Percentiles rank a stretch among this genome's conserved stretches.
phyloP scores from a whole-genome alignment of 1,140 invertebrate genomes.

The Sogatella furcifera region DNA sequence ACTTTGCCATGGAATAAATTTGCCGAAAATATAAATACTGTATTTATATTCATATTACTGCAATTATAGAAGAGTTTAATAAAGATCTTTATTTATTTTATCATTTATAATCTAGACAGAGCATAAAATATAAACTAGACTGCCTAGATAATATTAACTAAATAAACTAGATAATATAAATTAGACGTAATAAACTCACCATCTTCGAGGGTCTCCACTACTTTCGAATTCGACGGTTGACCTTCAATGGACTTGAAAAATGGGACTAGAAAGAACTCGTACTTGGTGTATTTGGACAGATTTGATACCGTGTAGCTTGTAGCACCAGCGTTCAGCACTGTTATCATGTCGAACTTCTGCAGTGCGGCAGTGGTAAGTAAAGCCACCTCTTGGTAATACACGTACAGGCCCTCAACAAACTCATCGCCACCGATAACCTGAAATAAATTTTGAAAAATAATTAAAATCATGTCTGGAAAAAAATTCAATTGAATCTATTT shows the following conservation, averaged over 20 bases:
- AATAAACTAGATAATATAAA: too few relatives aligned
- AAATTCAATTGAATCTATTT: too few relatives aligned
- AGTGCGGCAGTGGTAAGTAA: constrained; percentile 40
- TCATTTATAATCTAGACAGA: too few relatives aligned
- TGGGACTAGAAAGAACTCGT: constrained; percentile 79
- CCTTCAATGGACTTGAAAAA: constrained; percentile 79
- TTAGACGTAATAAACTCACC: constrained; percentile 32
- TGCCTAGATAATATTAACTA: too few relatives aligned
- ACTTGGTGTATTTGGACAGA: constrained; percentile 71
- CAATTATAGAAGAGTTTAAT: too few relatives aligned
- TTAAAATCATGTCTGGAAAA: too few relatives aligned
- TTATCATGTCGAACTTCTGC: constrained; percentile 55
- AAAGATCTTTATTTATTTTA: too few relatives aligned
- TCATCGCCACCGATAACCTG: constrained; percentile 41
- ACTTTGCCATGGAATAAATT: too few relatives aligned
- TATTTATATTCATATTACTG: too few relatives aligned
- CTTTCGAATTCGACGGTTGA: constrained; percentile 63
- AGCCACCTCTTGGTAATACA: constrained; percentile 65
- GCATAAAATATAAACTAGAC: too few relatives aligned
- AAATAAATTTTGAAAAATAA: too few relatives aligned
- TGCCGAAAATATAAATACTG: too few relatives aligned
- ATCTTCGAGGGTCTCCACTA: constrained; percentile 58
- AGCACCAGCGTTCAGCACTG: constrained; percentile 51
- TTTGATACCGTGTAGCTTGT: constrained; percentile 57
- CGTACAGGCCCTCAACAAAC: constrained; percentile 79